A percentile compares a stretch with the other conserved stretches of the same genome.
These are phyloP conservation scores for Phoebastria nigripes DNA, from an alignment of 2,797 vertebrate species.

Conservation along the genomic window DNA sequence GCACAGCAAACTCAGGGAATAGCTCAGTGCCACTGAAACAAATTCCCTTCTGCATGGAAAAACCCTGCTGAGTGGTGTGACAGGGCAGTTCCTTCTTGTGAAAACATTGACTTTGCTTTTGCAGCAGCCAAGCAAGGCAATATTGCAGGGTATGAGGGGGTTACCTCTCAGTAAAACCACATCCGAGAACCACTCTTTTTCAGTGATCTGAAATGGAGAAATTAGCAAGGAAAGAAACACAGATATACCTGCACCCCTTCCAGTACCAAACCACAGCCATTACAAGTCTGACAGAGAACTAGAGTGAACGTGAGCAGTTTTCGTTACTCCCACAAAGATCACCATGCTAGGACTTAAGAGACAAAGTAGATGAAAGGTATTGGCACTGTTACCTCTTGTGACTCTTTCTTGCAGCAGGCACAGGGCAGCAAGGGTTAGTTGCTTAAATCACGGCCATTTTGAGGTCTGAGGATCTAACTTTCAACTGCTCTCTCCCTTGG, in stretches of 20 bases:
- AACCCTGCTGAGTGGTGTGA: not conserved
- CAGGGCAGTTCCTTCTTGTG: not conserved
- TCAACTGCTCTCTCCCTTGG: not conserved
- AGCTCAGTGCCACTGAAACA: not conserved
- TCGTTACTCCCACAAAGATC: not conserved
- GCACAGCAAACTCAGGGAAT: not conserved
- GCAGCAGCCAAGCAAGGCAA: not conserved
- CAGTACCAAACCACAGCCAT: not conserved
- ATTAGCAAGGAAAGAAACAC: not conserved
- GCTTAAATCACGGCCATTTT: not conserved
- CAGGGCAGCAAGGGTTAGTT: not conserved
- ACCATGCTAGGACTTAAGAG: not conserved
- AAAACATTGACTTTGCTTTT: not conserved
- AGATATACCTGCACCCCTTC: accelerated
- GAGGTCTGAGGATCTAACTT: not conserved
- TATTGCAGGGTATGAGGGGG: too few species aligned
- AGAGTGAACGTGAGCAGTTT: accelerated
- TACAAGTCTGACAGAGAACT: accelerated
- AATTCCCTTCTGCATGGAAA: not conserved
- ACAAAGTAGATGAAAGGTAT: not conserved
- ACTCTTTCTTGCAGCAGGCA: not conserved
- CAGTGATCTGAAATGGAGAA: not conserved
- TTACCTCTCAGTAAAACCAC: not conserved
- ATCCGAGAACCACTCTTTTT: not conserved
- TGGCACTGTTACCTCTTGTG: not conserved